Percentiles rank a stretch among this genome's conserved stretches.
Evolutionary conservation across 2,797 vertebrate species (phyloP).

Genomic region (Liparis tanakae): DNA sequence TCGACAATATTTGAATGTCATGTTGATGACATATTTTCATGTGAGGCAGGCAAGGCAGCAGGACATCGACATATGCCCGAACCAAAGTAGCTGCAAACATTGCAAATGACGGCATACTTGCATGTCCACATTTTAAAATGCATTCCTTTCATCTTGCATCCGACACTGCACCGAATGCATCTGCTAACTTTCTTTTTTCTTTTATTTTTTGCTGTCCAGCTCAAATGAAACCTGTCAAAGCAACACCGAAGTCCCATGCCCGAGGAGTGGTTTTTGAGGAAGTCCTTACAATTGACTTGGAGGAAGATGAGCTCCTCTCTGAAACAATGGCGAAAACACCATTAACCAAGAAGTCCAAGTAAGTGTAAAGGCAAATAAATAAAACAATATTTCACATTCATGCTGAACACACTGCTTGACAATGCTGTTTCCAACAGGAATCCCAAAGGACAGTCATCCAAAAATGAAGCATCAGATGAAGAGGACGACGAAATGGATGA

Average conservation of each 20-base stretch:
- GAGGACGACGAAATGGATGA: constrained; percentile 74
- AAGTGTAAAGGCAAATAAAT: constrained; percentile 17
- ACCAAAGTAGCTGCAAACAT: not conserved
- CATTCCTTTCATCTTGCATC: not conserved
- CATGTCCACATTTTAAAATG: not conserved
- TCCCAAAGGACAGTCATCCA: constrained; percentile 18
- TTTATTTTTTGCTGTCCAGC: constrained; percentile 32
- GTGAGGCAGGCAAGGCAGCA: not conserved
- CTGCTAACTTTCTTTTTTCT: not conserved
- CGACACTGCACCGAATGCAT: not conserved
- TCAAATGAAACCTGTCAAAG: constrained; percentile 52
- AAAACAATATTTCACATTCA: not conserved
- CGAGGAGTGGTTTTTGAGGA: constrained; percentile 77
- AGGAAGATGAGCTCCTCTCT: constrained; percentile 57
- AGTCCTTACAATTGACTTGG: constrained; percentile 49
- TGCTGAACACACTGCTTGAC: not conserved
- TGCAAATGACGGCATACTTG: not conserved
- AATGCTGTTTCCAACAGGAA: constrained; percentile 42
- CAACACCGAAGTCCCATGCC: constrained; percentile 50
- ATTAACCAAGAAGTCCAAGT: constrained; percentile 55
- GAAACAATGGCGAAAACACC: constrained; percentile 53
- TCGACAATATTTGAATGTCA: not conserved
- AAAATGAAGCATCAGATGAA: constrained; percentile 39
- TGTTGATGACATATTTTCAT: not conserved
- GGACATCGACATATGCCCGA: not conserved